A percentile compares a stretch with the other conserved stretches of the same genome.
Conservation (phyloP, 2,888 invertebrate species). For the Bellardia bayeri region DNA sequence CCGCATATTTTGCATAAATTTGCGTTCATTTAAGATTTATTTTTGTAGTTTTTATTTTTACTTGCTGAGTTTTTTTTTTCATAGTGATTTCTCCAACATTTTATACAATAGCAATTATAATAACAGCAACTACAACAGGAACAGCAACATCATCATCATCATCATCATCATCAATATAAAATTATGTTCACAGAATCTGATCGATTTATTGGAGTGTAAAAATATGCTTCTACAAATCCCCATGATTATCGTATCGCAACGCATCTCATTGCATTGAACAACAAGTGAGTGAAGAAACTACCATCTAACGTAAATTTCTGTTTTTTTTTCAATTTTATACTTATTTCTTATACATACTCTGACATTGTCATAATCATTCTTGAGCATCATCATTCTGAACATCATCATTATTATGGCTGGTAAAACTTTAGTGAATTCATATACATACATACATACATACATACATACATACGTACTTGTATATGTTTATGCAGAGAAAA, state of each 20-base stretch:
- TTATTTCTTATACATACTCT: not conserved
- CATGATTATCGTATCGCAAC: conserved; percentile 14
- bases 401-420: not conserved
- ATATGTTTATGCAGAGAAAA: no score
- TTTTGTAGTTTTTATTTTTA: not conserved
- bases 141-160: not conserved
- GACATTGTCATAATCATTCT: not conserved
- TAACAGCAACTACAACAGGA: not conserved
- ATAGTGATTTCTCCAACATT: not conserved
- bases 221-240: conserved; percentile 37
- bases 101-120: conserved; percentile 20
- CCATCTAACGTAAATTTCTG: not conserved
- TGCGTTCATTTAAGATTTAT: conserved; percentile 3
- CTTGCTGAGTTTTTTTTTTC: not conserved
- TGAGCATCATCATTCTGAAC: not conserved
- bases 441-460: no score
- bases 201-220: conserved; percentile 49
- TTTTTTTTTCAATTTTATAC: not conserved
- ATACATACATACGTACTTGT: no score
- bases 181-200: conserved; percentile 20
- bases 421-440: not conserved
- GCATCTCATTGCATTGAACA: not conserved
- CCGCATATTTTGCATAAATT: conserved; percentile 46
- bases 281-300: no score
- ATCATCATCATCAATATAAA: not conserved